A percentile compares a stretch with the other conserved stretches of the same genome.
Conservation (phyloP, 2,797 vertebrate genomes). For the Taeniopygia guttata region DNA sequence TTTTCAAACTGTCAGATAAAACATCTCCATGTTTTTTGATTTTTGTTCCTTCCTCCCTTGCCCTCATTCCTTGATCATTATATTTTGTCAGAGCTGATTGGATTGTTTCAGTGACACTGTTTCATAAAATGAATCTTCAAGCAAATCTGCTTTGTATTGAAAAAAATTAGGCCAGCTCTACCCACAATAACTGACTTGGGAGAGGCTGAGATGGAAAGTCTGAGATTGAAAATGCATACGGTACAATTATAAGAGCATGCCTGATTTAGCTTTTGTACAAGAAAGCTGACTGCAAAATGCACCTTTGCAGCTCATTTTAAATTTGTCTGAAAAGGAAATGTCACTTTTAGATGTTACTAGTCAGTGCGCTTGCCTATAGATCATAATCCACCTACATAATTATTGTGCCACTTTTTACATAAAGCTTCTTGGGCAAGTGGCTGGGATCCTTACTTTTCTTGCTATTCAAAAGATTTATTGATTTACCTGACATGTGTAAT, state of each 20-base stretch:
- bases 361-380: conserved; percentile 2
- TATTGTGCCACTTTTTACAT: conserved; percentile 45
- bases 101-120: background rate
- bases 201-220: background rate
- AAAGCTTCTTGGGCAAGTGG: conserved; percentile 1
- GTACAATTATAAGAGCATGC: conserved; percentile 7
- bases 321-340: conserved; percentile 37
- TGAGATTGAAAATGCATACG: background rate
- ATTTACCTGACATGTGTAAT: conserved; percentile 35
- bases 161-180: conserved; percentile 24
- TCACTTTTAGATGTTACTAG: conserved; percentile 16
- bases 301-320: background rate
- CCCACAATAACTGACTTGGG: background rate
- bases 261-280: conserved; percentile 8
- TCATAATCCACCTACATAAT: conserved; percentile 57
- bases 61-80: background rate
- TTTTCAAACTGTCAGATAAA: background rate
- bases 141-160: background rate
- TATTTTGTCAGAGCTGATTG: background rate
- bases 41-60: background rate
- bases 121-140: background rate
- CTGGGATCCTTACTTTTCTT: conserved; percentile 32
- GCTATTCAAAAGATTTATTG: conserved; percentile 11
- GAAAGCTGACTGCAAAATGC: background rate
- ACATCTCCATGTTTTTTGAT: background rate